These are phyloP conservation scores for Nasonia oneida DNA, from an alignment of 2,888 invertebrate genomes.

Conservation along the genomic window DNA sequence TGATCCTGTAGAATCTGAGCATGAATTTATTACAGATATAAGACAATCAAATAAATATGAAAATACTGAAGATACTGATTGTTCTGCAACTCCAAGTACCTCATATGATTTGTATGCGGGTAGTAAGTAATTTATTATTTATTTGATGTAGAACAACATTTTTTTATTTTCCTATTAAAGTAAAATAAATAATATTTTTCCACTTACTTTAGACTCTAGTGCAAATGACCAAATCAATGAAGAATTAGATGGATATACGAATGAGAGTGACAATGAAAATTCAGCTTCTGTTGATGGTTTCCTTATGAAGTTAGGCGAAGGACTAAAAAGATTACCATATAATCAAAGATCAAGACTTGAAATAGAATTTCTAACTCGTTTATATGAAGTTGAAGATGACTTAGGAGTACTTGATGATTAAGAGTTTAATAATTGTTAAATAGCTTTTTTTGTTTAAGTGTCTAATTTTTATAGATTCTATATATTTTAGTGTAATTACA, in stretches of 20 bases:
- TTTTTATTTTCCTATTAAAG: neutral
- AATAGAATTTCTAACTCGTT: slow-evolving; percentile 35
- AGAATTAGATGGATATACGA: neutral
- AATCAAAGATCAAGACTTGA: slow-evolving; percentile 38
- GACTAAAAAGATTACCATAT: slow-evolving; percentile 38
- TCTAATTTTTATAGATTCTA: too few species aligned
- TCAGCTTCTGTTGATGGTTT: slow-evolving; percentile 24
- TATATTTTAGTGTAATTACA: too few species aligned
- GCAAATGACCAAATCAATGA: neutral
- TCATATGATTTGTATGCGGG: neutral
- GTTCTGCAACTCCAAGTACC: neutral
- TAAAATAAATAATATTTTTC: neutral
- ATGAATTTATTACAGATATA: neutral
- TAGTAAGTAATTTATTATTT: neutral
- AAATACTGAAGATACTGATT: neutral
- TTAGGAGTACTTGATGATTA: slow-evolving; percentile 14
- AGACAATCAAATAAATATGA: neutral
- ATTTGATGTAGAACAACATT: neutral
- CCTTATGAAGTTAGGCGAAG: slow-evolving; percentile 34
- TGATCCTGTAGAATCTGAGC: neutral
- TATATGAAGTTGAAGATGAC: slow-evolving; percentile 28
- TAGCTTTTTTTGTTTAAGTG: too few species aligned
- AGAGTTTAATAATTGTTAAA: neutral
- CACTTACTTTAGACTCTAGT: neutral
- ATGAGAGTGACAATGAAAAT: neutral